A percentile compares a stretch with the other conserved stretches of the same genome.
These are phyloP conservation scores for Littorina saxatilis DNA, from an alignment of 1,140 invertebrate genomes.

Conservation along the genomic window DNA sequence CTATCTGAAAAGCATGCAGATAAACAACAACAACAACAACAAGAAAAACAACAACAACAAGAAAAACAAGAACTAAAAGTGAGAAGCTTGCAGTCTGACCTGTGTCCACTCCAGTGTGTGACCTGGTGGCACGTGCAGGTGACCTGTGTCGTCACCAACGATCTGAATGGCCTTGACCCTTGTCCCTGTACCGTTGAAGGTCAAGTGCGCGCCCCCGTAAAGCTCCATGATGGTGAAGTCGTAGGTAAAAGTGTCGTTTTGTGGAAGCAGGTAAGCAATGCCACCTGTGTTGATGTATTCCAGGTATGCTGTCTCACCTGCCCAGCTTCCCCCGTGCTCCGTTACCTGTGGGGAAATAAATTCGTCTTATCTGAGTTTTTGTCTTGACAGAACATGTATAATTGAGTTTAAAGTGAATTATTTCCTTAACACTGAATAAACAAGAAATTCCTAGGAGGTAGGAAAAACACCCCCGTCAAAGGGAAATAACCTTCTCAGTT, in stretches of 20 bases:
- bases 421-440: too few relatives aligned
- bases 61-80: too few relatives aligned
- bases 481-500: too few relatives aligned
- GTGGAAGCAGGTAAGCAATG: constrained; percentile 55
- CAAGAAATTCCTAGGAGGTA: too few relatives aligned
- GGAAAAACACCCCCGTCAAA: too few relatives aligned
- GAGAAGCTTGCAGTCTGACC: too few relatives aligned
- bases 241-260: constrained; percentile 46
- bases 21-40: too few relatives aligned
- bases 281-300: constrained; percentile 54
- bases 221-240: constrained; percentile 62
- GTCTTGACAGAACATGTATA: too few relatives aligned
- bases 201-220: constrained; percentile 64
- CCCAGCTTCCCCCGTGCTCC: constrained; percentile 51
- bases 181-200: constrained; percentile 48
- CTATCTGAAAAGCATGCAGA: too few relatives aligned
- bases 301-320: constrained; percentile 49
- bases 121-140: constrained; percentile 60
- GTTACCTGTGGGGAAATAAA: constrained; percentile 48
- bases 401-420: too few relatives aligned
- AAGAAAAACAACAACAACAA: too few relatives aligned
- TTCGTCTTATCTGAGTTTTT: background rate
- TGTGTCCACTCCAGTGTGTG: constrained; percentile 59
- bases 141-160: constrained; percentile 65
- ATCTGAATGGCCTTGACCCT: constrained; percentile 49